These are phyloP conservation scores for Sphaerophoria rueppellii DNA, from an alignment of 2,888 invertebrate genomes.

Conservation along the genomic window DNA sequence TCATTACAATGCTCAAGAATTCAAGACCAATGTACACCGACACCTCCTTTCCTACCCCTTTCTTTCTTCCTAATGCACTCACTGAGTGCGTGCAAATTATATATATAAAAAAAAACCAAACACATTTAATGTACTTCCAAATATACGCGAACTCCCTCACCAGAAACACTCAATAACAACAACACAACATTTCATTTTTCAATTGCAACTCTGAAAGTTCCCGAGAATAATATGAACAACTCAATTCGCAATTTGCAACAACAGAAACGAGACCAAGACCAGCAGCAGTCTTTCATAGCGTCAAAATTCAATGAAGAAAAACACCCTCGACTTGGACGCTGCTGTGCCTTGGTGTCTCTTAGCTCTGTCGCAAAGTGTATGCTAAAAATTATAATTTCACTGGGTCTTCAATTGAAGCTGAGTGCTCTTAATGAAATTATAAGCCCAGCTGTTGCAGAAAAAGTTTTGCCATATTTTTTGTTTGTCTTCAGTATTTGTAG, in stretches of 20 bases:
- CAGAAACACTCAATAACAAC: not conserved
- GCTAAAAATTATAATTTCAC: conserved; percentile 19
- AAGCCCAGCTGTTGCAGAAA: conserved; percentile 37
- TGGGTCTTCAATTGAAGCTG: conserved; percentile 41
- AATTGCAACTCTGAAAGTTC: not conserved
- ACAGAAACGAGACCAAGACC: not conserved
- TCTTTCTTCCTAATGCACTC: too few relatives aligned
- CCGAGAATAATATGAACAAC: not conserved
- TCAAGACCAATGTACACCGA: too few relatives aligned
- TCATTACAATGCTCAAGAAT: too few relatives aligned
- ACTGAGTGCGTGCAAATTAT: too few relatives aligned
- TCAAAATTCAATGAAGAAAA: conserved; percentile 68
- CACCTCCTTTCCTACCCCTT: too few relatives aligned
- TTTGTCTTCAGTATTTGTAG: conserved; percentile 1
- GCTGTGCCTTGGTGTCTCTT: not conserved
- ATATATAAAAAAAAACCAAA: too few relatives aligned
- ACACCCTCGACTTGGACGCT: conserved; percentile 45
- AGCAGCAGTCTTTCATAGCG: conserved; percentile 37
- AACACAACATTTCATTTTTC: conserved; percentile 12
- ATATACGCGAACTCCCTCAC: not conserved
- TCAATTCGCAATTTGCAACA: not conserved
- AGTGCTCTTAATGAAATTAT: conserved; percentile 44
- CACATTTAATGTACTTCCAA: not conserved
- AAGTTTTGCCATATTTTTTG: too few relatives aligned
- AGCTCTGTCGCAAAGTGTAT: not conserved